Evolutionary conservation across 2,888 invertebrate genomes (phyloP), one percentile per base, ranked within the genome.

Genomic region (Pristionchus maxplancki): DNA sequence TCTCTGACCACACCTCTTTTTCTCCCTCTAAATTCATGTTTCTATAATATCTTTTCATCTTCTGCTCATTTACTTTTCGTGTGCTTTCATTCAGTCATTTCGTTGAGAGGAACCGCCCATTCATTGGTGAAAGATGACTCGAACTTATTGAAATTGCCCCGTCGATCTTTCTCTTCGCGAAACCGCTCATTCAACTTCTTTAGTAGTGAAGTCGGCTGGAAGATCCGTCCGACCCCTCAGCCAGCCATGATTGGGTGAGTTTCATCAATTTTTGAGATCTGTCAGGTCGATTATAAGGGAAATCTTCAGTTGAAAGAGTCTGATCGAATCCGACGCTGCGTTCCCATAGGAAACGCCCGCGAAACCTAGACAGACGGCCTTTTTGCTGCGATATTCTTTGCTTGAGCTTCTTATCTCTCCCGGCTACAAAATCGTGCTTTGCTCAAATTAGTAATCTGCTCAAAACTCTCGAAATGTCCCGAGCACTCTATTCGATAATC

Each of bases 71-170:
- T 37, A 40, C 37, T 40, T 71, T 37, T 15, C 71, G 37, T 71
- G 20, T 71, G 34, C 31, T 20, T 8, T 28, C 28, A 28, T 8
- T 44, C 58, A n/a, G 44, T 64, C 28, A 6, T 64, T 34, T 53
- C 53, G 11, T n/a, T 58, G 58, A n/a, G 24, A 58, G 6, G 58
- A n/a, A 44, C 44, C 58, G 24, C 17, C 71, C 71, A 37, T 71
- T 71, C 37, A 71, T 37, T 15, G 71, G 20, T 20, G 71, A 37
- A 37, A 71, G 71, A 71, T 37, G 71, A 37, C 37, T 71, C 37
- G 71, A 34, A 67, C 64, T 34, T 67, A 71, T 71, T 71, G 71
- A 71, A 71, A 71, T 71, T 37, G 58, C n/a, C 3, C 24, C 58
- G 37, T 37, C 37, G 37, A 20, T 37, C 71, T 37, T 71, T 71